These are phyloP conservation scores for Diploptera punctata DNA, from an alignment of 2,888 invertebrate genomes.

Conservation along the genomic window DNA sequence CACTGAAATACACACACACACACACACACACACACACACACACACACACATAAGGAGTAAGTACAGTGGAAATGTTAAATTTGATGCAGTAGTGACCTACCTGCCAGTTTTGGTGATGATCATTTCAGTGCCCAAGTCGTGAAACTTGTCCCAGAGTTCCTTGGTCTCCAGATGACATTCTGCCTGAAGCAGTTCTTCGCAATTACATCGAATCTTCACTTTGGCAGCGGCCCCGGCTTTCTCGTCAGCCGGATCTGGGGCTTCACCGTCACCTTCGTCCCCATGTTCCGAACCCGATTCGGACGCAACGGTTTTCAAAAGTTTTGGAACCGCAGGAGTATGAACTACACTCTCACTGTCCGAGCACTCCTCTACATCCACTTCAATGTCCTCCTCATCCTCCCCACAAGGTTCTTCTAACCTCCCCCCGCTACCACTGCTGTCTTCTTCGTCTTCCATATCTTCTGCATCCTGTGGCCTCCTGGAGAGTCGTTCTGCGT, in stretches of 20 bases:
- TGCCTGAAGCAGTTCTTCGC: slow-evolving; percentile 67
- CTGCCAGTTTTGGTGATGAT: slow-evolving; percentile 86
- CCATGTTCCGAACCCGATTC: slow-evolving; percentile 39
- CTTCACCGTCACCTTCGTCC: slow-evolving; percentile 36
- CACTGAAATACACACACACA: too few species aligned
- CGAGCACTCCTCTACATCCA: slow-evolving; percentile 74
- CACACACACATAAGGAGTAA: too few species aligned
- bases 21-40: too few species aligned
- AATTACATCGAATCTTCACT: slow-evolving; percentile 66
- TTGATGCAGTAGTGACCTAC: slow-evolving; percentile 57
- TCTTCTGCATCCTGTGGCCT: slow-evolving; percentile 41
- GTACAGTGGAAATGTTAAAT: too few species aligned
- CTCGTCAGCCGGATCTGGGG: slow-evolving; percentile 40
- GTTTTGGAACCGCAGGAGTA: neutral
- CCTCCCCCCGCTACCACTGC: too few species aligned
- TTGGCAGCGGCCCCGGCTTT: slow-evolving; percentile 50
- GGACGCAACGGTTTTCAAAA: neutral
- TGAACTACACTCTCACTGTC: slow-evolving; percentile 60
- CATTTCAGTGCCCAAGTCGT: slow-evolving; percentile 81
- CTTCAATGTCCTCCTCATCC: slow-evolving; percentile 70
- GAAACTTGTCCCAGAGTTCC: slow-evolving; percentile 83
- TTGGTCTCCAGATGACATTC: slow-evolving; percentile 81
- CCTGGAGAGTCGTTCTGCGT: slow-evolving; percentile 32
- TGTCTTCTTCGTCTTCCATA: slow-evolving; percentile 55
- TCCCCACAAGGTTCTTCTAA: too few species aligned